Evolutionary conservation across 2,888 invertebrate genomes (phyloP).

Genomic region (Stenurella melanura): DNA sequence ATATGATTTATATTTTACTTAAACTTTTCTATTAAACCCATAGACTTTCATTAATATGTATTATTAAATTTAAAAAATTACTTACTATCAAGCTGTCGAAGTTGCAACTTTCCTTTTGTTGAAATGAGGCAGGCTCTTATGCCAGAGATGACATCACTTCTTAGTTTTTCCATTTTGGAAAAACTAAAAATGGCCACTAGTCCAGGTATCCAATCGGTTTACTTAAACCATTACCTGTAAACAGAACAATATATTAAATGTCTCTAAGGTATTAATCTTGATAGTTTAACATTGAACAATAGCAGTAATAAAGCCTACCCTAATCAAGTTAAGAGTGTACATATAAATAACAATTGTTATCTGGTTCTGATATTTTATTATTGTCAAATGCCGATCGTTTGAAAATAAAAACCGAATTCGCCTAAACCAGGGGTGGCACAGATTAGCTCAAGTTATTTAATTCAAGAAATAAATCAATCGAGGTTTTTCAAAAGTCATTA

Average conservation of each 20-base stretch:
- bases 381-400: background rate
- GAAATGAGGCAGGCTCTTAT: constrained; percentile 64
- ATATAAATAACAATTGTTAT: background rate
- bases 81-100: constrained; percentile 65
- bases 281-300: background rate
- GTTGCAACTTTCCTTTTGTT: constrained; percentile 62
- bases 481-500: too few relatives aligned
- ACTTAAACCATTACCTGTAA: constrained; percentile 18
- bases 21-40: too few relatives aligned
- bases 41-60: too few relatives aligned
- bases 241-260: background rate
- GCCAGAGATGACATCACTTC: constrained; percentile 58
- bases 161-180: constrained; percentile 57
- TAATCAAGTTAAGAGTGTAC: background rate
- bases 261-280: background rate
- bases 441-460: too few relatives aligned
- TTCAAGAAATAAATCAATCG: too few relatives aligned
- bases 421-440: too few relatives aligned
- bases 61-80: constrained; percentile 24
- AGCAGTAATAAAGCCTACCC: background rate
- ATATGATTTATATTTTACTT: too few relatives aligned
- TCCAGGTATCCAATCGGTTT: background rate
- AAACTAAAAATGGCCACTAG: constrained; percentile 13
- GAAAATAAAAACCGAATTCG: too few relatives aligned
- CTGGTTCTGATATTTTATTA: background rate